Percentiles rank a stretch among this genome's conserved stretches.
These are phyloP conservation scores for Ectropis crepuscularia DNA, from an alignment of 2,888 invertebrate genomes.

Conservation along the genomic window DNA sequence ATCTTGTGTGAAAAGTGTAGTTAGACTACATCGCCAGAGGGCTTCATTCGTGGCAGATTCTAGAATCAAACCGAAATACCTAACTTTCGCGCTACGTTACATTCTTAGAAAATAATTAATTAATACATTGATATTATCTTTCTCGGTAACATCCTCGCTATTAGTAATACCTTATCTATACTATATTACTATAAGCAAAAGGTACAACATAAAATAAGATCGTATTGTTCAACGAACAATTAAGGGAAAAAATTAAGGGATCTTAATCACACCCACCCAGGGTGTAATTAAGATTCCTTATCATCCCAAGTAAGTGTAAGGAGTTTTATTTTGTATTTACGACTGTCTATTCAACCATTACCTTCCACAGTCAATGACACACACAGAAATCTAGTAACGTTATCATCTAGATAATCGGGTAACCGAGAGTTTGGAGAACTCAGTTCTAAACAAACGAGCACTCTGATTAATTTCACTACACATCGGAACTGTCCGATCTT, in stretches of 20 bases:
- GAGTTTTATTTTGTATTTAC: too few species aligned
- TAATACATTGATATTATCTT: background rate
- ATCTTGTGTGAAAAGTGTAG: background rate
- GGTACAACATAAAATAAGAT: conserved; percentile 19
- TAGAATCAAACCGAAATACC: conserved; percentile 16
- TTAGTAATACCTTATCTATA: background rate
- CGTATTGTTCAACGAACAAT: too few species aligned
- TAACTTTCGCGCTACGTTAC: conserved; percentile 10
- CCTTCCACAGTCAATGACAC: too few species aligned
- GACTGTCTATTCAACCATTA: too few species aligned
- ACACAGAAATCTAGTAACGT: too few species aligned
- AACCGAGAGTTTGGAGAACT: too few species aligned
- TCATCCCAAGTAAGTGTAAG: too few species aligned
- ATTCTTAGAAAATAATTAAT: conserved; percentile 19
- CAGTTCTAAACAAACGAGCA: conserved; percentile 46
- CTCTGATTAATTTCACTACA: conserved; percentile 52
- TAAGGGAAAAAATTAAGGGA: too few species aligned
- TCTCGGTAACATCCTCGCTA: conserved; percentile 5
- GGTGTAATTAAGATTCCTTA: too few species aligned
- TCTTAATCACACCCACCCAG: too few species aligned
- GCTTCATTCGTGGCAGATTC: background rate
- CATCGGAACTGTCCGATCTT: conserved; percentile 44
- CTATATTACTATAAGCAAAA: too few species aligned
- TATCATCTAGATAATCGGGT: too few species aligned
- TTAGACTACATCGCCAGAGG: background rate